Base-by-base conservation (phyloP, 2,888 invertebrate genomes). In the Pristionchus exspectatus region DNA sequence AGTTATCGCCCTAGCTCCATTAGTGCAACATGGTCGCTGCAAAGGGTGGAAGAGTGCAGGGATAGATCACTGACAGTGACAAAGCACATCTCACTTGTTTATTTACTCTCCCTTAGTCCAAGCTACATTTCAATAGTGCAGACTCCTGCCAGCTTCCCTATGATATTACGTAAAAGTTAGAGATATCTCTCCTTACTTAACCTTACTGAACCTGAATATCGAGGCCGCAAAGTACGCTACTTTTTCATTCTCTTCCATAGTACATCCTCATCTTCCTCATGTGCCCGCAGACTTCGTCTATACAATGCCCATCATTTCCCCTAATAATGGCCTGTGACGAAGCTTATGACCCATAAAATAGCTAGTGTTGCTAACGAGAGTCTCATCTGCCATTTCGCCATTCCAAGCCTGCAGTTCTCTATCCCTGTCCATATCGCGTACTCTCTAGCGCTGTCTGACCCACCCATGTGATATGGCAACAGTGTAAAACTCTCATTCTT, bases 71-170 rank as follows among this genome's bases (percentile, higher is more conserved):
- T 50, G 77, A 21, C 77, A 44, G 33, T 18, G 77, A 77, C 77
- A 77, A 77, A 77, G 77, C 77, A 9, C 50, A 2, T 7, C 5
- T 72, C 33, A 1, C 33, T 72, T 16, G 16, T 33, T 21, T 18
- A 30, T 33, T 72, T 27, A 7, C 27, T 9, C 66, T 10, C 66
- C 66, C 18, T 2, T 0, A 59, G 59, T 56, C 59, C 14, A 59
- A n/a, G 30, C 74, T 74, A 38, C 74, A 74, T 74, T 63, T 38
- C 38, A 21, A 74, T 74, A 74, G 74, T 74, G 74, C 74, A 74
- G 2, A 4, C 63, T 59, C 21, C 59, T 24, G 21, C 59, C 24
- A 18, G 4, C 63, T 63, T 21, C 63, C 24, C 63, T 63, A 63
- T 24, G 56, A n/a, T 9, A n/a, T 50, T 50, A 50, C 44, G 44